Evolutionary conservation across 2,797 vertebrate genomes (phyloP), one percentile per base, ranked within the genome.

Genomic region (Chromis chromis): DNA sequence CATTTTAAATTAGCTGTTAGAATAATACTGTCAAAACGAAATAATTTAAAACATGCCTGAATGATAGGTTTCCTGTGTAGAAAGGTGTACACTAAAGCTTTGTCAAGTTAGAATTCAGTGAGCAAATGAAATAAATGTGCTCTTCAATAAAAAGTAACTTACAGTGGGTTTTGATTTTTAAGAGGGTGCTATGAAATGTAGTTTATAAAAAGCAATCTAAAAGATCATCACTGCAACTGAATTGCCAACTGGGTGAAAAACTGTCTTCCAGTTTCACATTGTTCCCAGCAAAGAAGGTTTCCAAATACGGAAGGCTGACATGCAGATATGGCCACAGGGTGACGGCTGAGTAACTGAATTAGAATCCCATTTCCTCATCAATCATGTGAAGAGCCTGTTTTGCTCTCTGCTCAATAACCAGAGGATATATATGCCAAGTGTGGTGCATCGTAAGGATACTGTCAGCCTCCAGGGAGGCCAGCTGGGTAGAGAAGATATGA

Each of bases 301-400:
- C 83, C 70, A 76, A 91, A 88, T 88, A 86, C 64, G 65, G 79
- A 75, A 24, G 58, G 57, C 74, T 82, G 88, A 87, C 82, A 86
- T 86, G 84, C 79, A 91, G 84, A 92, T 91, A 85, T 82, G 59
- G 85, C 92, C 79, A 74, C 77, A 57, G 91, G 91, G 86, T 82
- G 87, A 92, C 62, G 73, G 81, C 86, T 90, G 89, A 88, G 87
- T 92, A 92, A 92, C 90, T 83, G 80, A 91, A 93, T 93, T 93
- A 93, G 89, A 93, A 92, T 89, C 89, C 88, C 83, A 91, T 92
- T 93, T 90, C 81, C 88, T 89, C 91, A 93, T 94, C 91, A 93
- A 91, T 93, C 89, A 92, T 86, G 78, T 86, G 78, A 85, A 75
- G 83, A 91, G 89, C 48, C 78, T 81, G 84, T 79, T 88, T 85